A percentile compares a stretch with the other conserved stretches of the same genome.
phyloP scores from a whole-genome alignment of 1,140 invertebrate genomes.

The Harpegnathos saltator region DNA sequence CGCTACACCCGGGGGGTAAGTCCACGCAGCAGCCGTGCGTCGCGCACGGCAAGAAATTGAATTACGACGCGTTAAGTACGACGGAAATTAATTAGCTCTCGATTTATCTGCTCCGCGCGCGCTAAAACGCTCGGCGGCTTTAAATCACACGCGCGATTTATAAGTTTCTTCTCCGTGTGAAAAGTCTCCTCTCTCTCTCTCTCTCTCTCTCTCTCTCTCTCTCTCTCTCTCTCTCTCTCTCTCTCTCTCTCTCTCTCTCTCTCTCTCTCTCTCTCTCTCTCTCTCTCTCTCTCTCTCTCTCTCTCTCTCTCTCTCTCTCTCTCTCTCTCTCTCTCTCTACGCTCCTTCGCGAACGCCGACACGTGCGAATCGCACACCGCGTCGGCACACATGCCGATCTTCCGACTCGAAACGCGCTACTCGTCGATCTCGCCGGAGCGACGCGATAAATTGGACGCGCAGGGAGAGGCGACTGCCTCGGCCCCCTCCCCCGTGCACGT shows the following conservation, averaged over 20 bases:
- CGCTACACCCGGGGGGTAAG: not conserved
- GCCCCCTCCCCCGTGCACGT: no score
- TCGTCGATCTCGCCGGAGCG: not conserved
- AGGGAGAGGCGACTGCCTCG: no score
- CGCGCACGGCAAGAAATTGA: constrained; percentile 51
- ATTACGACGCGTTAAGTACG: constrained; percentile 53
- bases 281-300: no score
- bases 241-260: no score
- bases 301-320: no score
- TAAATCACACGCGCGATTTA: constrained; percentile 28
- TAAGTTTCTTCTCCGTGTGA: not conserved
- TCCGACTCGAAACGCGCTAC: constrained; percentile 2
- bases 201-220: no score
- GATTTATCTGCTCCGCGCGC: constrained; percentile 19
- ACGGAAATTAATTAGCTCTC: constrained; percentile 51
- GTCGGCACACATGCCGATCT: not conserved
- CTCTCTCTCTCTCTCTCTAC: no score
- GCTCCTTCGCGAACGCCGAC: not conserved
- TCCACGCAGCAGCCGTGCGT: constrained; percentile 5
- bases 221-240: no score
- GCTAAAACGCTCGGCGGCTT: not conserved
- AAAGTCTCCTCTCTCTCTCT: not conserved
- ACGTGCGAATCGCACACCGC: no score
- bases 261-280: no score
- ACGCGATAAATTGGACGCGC: constrained; percentile 11